These are phyloP conservation scores for Cottus gobio DNA, from an alignment of 2,113 vertebrate genomes.

Conservation along the genomic window DNA sequence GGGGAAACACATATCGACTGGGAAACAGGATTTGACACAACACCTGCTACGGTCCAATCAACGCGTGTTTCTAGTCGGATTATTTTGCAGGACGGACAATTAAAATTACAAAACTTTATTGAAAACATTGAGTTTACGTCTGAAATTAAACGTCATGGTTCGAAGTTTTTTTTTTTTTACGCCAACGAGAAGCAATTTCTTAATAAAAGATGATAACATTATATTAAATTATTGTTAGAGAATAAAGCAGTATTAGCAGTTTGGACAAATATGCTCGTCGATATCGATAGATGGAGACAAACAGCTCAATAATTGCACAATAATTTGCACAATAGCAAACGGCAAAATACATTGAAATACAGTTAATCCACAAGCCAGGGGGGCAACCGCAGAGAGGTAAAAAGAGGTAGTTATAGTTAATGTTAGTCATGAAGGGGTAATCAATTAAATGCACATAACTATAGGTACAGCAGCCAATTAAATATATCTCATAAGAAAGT, in stretches of 20 bases:
- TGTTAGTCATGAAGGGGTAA: too few species aligned
- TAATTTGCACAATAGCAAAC: too few species aligned
- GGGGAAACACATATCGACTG: background rate
- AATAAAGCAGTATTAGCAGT: background rate
- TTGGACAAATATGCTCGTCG: background rate
- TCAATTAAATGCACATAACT: background rate
- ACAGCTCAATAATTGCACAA: too few species aligned
- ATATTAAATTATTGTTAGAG: too few species aligned
- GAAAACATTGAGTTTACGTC: background rate
- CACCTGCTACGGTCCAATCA: background rate
- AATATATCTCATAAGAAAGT: background rate
- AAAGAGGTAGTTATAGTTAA: background rate
- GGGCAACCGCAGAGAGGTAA: too few species aligned
- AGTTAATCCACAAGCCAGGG: too few species aligned
- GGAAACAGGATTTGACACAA: background rate
- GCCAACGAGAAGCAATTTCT: accelerated
- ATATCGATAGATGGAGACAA: slow-evolving; percentile 60
- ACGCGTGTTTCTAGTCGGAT: slow-evolving; percentile 66
- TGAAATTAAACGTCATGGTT: background rate
- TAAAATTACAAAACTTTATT: slow-evolving; percentile 23
- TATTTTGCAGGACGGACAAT: slow-evolving; percentile 33
- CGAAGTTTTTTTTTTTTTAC: background rate
- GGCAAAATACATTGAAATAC: too few species aligned
- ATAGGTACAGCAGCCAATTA: background rate
- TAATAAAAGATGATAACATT: background rate